phyloP scores from a whole-genome alignment of 2,113 vertebrate genomes.

The rat (Rattus norvegicus) region GRCr8 NC_086020.1:32229501-32230000 shows the following conservation, averaged over 20 bases:
- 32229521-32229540: neutral
- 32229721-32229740: conserved; percentile 14
- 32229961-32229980: neutral
- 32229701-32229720: neutral
- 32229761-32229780: neutral
- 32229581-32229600: neutral
- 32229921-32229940: neutral
- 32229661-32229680: neutral
- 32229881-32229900: neutral
- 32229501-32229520: neutral
- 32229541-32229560: neutral
- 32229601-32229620: neutral
- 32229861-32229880: neutral
- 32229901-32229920: neutral
- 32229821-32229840: neutral
- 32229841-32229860: conserved; percentile 7
- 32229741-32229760: neutral
- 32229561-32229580: neutral
- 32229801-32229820: neutral
- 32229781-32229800: neutral
- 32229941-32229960: neutral
- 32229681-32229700: conserved; percentile 32
- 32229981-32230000: neutral
- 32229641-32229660: neutral
- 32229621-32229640: neutral